These are phyloP conservation scores for Ploceus nigricollis DNA, from an alignment of 2,113 vertebrate species.

Conservation along the genomic window DNA sequence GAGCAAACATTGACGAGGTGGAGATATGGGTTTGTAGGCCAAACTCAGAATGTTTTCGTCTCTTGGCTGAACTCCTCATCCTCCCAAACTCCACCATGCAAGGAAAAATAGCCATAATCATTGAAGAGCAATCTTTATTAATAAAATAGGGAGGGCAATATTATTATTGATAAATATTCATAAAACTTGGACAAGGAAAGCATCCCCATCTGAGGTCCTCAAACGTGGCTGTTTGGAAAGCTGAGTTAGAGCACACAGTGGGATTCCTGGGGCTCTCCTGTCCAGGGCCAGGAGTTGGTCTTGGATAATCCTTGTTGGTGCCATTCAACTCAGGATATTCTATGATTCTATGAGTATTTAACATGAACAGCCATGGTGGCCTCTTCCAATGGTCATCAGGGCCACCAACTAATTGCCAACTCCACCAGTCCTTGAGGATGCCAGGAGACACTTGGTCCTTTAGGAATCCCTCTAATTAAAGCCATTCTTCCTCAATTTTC, in stretches of 20 bases:
- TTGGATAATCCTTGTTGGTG: not conserved
- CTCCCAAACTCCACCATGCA: not conserved
- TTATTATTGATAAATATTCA: not conserved
- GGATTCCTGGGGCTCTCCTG: not conserved
- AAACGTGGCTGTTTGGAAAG: not conserved
- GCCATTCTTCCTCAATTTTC: not conserved
- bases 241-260: not conserved
- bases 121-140: not conserved
- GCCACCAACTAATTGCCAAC: not conserved
- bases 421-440: not conserved
- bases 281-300: not conserved
- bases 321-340: not conserved
- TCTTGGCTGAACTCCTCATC: not conserved
- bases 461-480: not conserved
- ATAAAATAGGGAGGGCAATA: not conserved
- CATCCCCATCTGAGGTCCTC: not conserved
- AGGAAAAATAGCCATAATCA: not conserved
- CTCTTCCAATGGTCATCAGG: not conserved
- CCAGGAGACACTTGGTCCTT: accelerated
- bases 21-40: not conserved
- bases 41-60: not conserved
- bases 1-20: not conserved
- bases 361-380: not conserved
- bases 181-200: not conserved
- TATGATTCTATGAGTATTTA: not conserved